Conservation (phyloP, 2,113 vertebrate genomes). For the Menidia beryllina region DNA sequence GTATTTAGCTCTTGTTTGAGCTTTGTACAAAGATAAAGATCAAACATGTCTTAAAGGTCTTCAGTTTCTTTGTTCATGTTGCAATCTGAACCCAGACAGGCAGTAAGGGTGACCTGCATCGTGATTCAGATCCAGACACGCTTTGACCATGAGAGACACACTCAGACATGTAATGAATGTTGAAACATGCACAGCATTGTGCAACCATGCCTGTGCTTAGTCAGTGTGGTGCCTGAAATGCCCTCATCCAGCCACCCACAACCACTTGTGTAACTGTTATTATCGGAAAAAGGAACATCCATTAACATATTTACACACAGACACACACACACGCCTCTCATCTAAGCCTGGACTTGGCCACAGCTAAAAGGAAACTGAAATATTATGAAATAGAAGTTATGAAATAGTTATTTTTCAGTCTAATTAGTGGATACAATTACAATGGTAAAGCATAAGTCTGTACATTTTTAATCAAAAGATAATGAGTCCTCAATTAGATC, state of each 20-base stretch:
- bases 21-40: too few relatives aligned
- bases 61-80: neutral
- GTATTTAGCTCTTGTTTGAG: too few relatives aligned
- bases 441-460: neutral
- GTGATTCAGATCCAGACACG: slow-evolving; percentile 38
- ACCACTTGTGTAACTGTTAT: slow-evolving; percentile 22
- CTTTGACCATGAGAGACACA: slow-evolving; percentile 16
- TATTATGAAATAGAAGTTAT: neutral
- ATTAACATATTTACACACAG: slow-evolving; percentile 31
- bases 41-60: too few relatives aligned
- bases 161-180: slow-evolving; percentile 32
- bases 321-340: neutral
- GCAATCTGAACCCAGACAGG: slow-evolving; percentile 12
- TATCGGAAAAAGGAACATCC: slow-evolving; percentile 18
- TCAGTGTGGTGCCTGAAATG: slow-evolving; percentile 39
- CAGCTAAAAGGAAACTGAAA: neutral
- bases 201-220: slow-evolving; percentile 23
- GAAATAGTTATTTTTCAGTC: neutral
- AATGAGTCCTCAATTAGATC: too few relatives aligned
- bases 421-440: neutral
- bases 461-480: too few relatives aligned
- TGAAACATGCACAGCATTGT: slow-evolving; percentile 12
- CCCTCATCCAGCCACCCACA: slow-evolving; percentile 38
- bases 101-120: slow-evolving; percentile 24
- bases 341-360: slow-evolving; percentile 7